Base-by-base conservation (phyloP, 2,888 invertebrate species). In the Elysia crispata region DNA sequence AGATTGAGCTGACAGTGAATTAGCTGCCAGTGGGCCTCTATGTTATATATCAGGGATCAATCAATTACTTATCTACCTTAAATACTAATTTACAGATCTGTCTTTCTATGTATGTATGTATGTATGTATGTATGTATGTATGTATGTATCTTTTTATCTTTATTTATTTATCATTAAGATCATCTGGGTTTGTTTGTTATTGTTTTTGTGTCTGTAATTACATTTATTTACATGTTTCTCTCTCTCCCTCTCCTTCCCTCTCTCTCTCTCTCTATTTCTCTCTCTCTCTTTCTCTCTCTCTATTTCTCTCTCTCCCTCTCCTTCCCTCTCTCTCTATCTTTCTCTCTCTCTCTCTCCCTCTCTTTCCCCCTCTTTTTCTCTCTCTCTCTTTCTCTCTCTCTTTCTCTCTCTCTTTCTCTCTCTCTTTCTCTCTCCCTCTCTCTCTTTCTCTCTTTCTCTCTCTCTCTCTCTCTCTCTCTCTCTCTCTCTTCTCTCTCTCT, bases 21-120 rank as follows among this genome's bases (percentile, higher is more conserved):
- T n/a, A n/a, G n/a, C n/a, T n/a, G n/a, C n/a, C n/a, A n/a, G n/a
- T n/a, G n/a, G n/a, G n/a, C n/a, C n/a, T n/a, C n/a, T n/a, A n/a
- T n/a, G n/a, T n/a, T n/a, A n/a, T n/a, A n/a, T n/a, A n/a, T n/a
- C n/a, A n/a, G n/a, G n/a, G n/a, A n/a, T n/a, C n/a, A n/a, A n/a
- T n/a, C n/a, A n/a, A n/a, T n/a, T n/a, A n/a, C n/a, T n/a, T n/a
- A n/a, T n/a, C n/a, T n/a, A n/a, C n/a, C n/a, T n/a, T n/a, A n/a
- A n/a, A n/a, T n/a, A n/a, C n/a, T n/a, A n/a, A n/a, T n/a, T n/a
- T n/a, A n/a, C 25, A 18, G 18, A 50, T 73, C 1, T 73, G 25
- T 73, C 23, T 73, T 23, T 73, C 20, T 73, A 50, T 73, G 28
- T 73, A 50, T 73, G 25, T 73, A 23, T 73, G 28, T 73, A 50